Evolutionary conservation across 2,888 invertebrate genomes (phyloP).

Genomic region (Agonum fuliginosum): DNA sequence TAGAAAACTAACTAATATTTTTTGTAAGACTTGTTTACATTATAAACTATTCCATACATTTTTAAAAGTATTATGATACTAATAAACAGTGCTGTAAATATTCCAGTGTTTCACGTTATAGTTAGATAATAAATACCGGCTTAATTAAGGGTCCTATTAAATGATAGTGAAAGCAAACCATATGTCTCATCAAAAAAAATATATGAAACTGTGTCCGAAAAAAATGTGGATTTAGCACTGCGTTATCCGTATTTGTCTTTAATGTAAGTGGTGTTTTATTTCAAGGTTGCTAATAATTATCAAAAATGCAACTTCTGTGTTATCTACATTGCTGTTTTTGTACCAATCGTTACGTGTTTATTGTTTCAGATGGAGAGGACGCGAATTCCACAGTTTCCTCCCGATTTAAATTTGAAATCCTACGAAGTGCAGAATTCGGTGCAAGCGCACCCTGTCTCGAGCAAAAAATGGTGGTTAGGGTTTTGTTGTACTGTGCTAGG

Average conservation of each 20-base stretch:
- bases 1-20: slow-evolving; percentile 21
- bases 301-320: not conserved
- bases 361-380: slow-evolving; percentile 54
- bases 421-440: slow-evolving; percentile 39
- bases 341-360: not conserved
- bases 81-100: not conserved
- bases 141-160: not conserved
- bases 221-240: slow-evolving; percentile 40
- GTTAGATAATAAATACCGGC: slow-evolving; percentile 4
- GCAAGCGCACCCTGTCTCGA: slow-evolving; percentile 26
- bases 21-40: not conserved
- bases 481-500: slow-evolving; percentile 60
- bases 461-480: slow-evolving; percentile 62
- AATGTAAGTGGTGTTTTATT: not conserved
- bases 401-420: slow-evolving; percentile 43
- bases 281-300: slow-evolving; percentile 35
- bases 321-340: not conserved
- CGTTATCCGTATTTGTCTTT: not conserved
- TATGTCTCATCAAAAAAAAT: slow-evolving; percentile 22
- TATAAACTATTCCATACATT: slow-evolving; percentile 9
- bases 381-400: slow-evolving; percentile 24
- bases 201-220: not conserved
- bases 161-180: slow-evolving; percentile 23
- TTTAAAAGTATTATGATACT: slow-evolving; percentile 6
- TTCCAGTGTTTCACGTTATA: not conserved